Evolutionary conservation across 2,113 vertebrate species (phyloP), one percentile per base, ranked within the genome.

Genomic region (Caranx melampygus): DNA sequence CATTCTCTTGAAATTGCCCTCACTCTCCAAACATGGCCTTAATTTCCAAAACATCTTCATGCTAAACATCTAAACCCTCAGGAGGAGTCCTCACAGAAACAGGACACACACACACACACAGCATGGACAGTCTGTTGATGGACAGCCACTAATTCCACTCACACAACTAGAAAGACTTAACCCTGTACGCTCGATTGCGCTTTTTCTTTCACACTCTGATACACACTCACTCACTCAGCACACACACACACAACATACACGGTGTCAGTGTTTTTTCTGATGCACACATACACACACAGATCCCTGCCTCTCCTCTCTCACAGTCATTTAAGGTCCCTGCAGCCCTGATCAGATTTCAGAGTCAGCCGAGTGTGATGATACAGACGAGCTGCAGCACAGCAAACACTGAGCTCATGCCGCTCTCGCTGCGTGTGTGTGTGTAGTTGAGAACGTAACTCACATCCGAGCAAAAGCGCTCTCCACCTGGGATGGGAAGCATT

Each of bases 291-390:
- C 40, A 42, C 40, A 42, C 40, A 9, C 2, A 1, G 33, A 64
- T 42, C 2, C 31, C 60, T 57, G 57, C 61, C 15, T 79, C 20
- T 76, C 14, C 34, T 83, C 80, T 74, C 60, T 78, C 51, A n/a
- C 63, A 63, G 64, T 84, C 84, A 82, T 80, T 82, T 74, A 55
- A 67, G 33, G 74, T 83, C 85, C 88, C 85, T 79, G 75, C 79
- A 80, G 85, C 88, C 6, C 85, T 63, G 85, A 89, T 87, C 85
- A 85, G 80, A 85, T 89, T 89, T 85, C 74, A 83, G 88, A 86
- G 47, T 78, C 85, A 79, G 70, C 31, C 52, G 31, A 87, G 82
- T 83, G 85, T 89, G 85, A 89, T 81, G 82, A 78, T 77, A 67
- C 75, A 77, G 72, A 54, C 40, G 63, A 77, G 54, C 77, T 75